phyloP scores from a whole-genome alignment of 2,888 invertebrate species.

The Aelia acuminata region DNA sequence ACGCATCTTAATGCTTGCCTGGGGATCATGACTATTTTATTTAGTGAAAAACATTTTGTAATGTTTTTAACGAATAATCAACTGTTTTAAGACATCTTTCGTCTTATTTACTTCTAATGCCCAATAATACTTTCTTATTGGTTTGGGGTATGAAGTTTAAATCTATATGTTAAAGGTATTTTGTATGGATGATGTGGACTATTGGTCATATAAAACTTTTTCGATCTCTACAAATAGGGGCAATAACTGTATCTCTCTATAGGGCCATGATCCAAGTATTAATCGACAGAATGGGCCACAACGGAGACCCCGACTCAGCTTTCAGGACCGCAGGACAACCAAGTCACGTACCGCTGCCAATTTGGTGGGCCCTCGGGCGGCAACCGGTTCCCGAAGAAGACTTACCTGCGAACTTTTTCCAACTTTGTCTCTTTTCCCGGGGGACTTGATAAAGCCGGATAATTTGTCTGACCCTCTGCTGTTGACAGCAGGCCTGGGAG shows the following conservation, averaged over 20 bases:
- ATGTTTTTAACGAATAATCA: too few species aligned
- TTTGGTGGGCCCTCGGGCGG: not conserved
- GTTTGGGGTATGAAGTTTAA: not conserved
- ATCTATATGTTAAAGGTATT: not conserved
- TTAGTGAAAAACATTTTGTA: too few species aligned
- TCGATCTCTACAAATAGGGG: not conserved
- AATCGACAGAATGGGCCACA: not conserved
- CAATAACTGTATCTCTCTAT: not conserved
- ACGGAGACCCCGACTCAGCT: not conserved
- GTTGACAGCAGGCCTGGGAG: not conserved
- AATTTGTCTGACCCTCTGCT: conserved; percentile 40
- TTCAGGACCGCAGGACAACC: not conserved
- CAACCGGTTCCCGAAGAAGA: not conserved
- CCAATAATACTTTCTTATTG: not conserved
- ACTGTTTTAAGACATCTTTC: too few species aligned
- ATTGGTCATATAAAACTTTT: not conserved
- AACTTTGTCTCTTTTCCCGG: conserved; percentile 37
- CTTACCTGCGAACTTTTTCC: conserved; percentile 42
- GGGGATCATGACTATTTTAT: too few species aligned
- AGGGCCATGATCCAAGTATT: not conserved
- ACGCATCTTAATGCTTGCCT: too few species aligned
- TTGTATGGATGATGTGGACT: not conserved
- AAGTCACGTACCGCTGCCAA: conserved; percentile 7
- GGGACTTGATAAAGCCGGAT: conserved; percentile 41
- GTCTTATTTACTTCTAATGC: too few species aligned